Evolutionary conservation across 2,797 vertebrate genomes (phyloP), one percentile per base, ranked within the genome.

Genomic region (Momotus momota): DNA sequence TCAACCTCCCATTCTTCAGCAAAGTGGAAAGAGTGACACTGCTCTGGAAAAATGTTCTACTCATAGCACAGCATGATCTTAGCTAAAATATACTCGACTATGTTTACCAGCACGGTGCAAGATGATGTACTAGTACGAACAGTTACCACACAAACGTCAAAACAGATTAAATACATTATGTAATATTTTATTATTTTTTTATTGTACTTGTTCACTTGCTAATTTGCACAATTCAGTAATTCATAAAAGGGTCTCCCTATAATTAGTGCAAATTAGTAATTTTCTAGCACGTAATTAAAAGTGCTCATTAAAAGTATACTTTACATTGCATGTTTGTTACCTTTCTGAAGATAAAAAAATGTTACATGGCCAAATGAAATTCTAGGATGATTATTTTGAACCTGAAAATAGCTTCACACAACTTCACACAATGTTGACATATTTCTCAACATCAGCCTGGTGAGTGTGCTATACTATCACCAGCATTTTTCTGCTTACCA

Each of bases 261-360:
- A 66, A 81, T 75, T 66, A 94, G 43, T 60, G 58, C 18, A 94
- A 94, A 93, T 90, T 18, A 90, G 40, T 27, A 60, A 83, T 75
- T 88, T 93, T 84, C 51, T 90, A 81, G 61, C n/a, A 81, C 31
- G 7, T 31, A 72, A 79, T 69, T 85, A n/a, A 90, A 95, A 74
- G 71, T 41, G 88, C 12, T 40, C 19, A 33, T 74, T 84, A 60
- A 75, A 81, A 62, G 69, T 81, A 58, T 45, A 79, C 62, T 81
- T 66, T 9, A 67, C 7, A 25, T 38, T n/a, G 20, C 22, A 83
- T 14, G 38, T 69, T 83, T 85, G 31, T 51, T 88, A 27, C 18
- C 38, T 90, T 81, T 75, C 22, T 62, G 38, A 81, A 55, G 29
- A 83, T 29, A 80, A 81, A 80, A 81, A 71, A 86, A 54, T 14